Conservation (phyloP, 2,888 invertebrate species). For the Elmis aenea region DNA sequence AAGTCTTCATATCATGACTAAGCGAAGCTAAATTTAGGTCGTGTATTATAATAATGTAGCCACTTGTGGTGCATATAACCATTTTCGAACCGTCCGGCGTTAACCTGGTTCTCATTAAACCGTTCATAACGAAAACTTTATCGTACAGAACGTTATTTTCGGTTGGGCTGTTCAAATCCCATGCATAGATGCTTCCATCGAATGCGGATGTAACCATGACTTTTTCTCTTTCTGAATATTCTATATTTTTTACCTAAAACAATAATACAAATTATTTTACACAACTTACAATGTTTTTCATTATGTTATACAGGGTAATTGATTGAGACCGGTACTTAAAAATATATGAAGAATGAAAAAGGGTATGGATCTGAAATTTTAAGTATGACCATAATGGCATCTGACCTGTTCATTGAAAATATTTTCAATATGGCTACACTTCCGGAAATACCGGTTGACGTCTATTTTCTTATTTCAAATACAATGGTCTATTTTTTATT, state of each 20-base stretch:
- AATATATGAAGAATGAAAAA: too few species aligned
- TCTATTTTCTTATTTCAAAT: neutral
- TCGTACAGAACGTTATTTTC: slow-evolving; percentile 73
- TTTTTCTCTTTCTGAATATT: slow-evolving; percentile 80
- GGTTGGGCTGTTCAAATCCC: slow-evolving; percentile 86
- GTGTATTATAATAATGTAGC: slow-evolving; percentile 85
- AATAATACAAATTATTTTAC: slow-evolving; percentile 1
- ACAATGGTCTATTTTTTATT: too few species aligned
- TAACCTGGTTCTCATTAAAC: slow-evolving; percentile 79
- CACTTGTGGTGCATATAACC: slow-evolving; percentile 86
- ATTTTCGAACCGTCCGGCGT: slow-evolving; percentile 83
- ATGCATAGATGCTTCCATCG: slow-evolving; percentile 88
- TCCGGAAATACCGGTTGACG: too few species aligned
- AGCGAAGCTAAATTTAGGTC: slow-evolving; percentile 77
- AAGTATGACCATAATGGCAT: too few species aligned
- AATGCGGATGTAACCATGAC: slow-evolving; percentile 86
- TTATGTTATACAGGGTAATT: too few species aligned
- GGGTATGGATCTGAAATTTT: too few species aligned
- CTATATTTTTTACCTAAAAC: slow-evolving; percentile 76
- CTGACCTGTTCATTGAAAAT: too few species aligned
- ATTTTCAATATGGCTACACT: too few species aligned
- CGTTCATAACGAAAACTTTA: slow-evolving; percentile 80
- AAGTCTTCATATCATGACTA: slow-evolving; percentile 74
- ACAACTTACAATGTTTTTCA: too few species aligned
- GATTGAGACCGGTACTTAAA: too few species aligned